Base-by-base conservation (phyloP, 1,140 invertebrate species). In the Artemia franciscana region DNA sequence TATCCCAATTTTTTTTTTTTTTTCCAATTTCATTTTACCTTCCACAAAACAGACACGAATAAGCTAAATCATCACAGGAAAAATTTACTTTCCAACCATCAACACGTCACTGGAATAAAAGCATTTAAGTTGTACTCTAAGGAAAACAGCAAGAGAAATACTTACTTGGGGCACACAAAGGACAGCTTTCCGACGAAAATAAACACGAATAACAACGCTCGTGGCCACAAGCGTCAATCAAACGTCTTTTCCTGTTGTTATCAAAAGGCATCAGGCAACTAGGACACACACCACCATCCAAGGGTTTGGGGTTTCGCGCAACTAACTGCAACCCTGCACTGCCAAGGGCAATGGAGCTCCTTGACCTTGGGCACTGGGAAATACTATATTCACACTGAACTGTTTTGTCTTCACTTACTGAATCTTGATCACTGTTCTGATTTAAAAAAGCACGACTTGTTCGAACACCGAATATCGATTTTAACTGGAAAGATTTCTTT, bases 151-250 rank as follows among this genome's bases (percentile, higher is more conserved):
- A 9, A 18, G 15, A 15, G 15, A 4, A 56, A 4, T 18, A 30
- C 51, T 27, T 62, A 66, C 63, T 60, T 61, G 65, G 61, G 28
- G 77, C 77, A 71, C 89, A 94, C 24, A 91, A 78, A n/a, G 88
- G 88, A 73, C 90, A 93, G 25, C 82, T 78, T 73, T 92, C 88
- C 75, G 84, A 88, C 68, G 82, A 83, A 76, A 91, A 91, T 79
- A 92, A 84, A 74, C 90, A 94, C 65, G 86, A 84, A 77, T 92
- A 93, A 75, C 90, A 93, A 57, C 88, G 78, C 71, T 91, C 88
- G 78, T 93, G 91, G 65, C 90, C 89, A 74, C 90, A 95, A 60
- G 86, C 84, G 75, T 93, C 91, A 71, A 91, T 91, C 67, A 95
- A 77, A 71, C 87, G 85, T 72, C 91, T 80, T 75, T 91, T 91